These are phyloP conservation scores for fruit fly (Drosophila melanogaster) DNA, from an alignment of 1,140 invertebrate genomes.

Conservation along the genomic window Release_6_plus_ISO1_MT NT_037436.4:3655501-3656000, in stretches of 20 bases:
- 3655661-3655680: too few relatives aligned
- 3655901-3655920: conserved; percentile 30
- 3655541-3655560: conserved; percentile 58
- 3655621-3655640: too few relatives aligned
- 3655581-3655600: conserved; percentile 37
- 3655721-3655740: neutral
- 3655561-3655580: conserved; percentile 25
- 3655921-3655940: conserved; percentile 64
- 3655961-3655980: conserved; percentile 81
- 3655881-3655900: conserved; percentile 19
- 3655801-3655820: conserved; percentile 60
- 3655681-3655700: too few relatives aligned
- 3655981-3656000: conserved; percentile 75
- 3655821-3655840: conserved; percentile 51
- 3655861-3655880: conserved; percentile 1
- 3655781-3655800: conserved; percentile 49
- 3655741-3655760: conserved; percentile 1
- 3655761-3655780: conserved; percentile 7
- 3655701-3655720: too few relatives aligned
- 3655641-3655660: too few relatives aligned
- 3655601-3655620: conserved; percentile 4
- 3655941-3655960: conserved; percentile 63
- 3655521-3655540: neutral
- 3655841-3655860: conserved; percentile 32
- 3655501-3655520: neutral